Percentiles rank a stretch among this genome's conserved stretches.
Evolutionary conservation across 2,113 vertebrate genomes (phyloP).

Genomic region (Okapia johnstoni): DNA sequence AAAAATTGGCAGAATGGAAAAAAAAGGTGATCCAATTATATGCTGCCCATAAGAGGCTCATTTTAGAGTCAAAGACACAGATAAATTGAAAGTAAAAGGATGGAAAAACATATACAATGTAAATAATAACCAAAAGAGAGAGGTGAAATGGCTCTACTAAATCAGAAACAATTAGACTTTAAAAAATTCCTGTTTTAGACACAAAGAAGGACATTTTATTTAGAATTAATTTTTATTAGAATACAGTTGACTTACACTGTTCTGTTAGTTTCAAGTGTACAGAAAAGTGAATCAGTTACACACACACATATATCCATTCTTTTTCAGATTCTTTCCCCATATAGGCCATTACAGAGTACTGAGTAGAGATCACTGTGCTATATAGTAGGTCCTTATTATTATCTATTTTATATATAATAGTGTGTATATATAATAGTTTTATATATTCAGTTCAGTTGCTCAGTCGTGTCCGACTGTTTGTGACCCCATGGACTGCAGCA

Average conservation of each 20-base stretch:
- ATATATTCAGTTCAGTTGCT: background rate
- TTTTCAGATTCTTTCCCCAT: background rate
- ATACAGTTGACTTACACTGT: background rate
- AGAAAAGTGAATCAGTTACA: background rate
- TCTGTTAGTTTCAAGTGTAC: background rate
- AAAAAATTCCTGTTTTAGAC: background rate
- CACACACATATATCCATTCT: background rate
- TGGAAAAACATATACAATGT: background rate
- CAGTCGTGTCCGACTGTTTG: background rate
- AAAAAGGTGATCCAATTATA: background rate
- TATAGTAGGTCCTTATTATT: background rate
- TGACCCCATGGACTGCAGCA: background rate
- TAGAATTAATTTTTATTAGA: background rate
- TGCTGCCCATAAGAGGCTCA: background rate
- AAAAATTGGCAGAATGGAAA: background rate
- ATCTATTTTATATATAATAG: background rate
- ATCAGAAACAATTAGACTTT: background rate
- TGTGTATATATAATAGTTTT: background rate
- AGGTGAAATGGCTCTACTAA: background rate
- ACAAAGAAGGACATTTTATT: background rate
- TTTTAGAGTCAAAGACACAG: background rate
- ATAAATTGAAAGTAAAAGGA: background rate
- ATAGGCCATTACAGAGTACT: background rate
- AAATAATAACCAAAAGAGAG: background rate
- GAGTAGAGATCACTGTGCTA: background rate